phyloP scores from a whole-genome alignment of 2,888 invertebrate species.

The Arenicola marina region DNA sequence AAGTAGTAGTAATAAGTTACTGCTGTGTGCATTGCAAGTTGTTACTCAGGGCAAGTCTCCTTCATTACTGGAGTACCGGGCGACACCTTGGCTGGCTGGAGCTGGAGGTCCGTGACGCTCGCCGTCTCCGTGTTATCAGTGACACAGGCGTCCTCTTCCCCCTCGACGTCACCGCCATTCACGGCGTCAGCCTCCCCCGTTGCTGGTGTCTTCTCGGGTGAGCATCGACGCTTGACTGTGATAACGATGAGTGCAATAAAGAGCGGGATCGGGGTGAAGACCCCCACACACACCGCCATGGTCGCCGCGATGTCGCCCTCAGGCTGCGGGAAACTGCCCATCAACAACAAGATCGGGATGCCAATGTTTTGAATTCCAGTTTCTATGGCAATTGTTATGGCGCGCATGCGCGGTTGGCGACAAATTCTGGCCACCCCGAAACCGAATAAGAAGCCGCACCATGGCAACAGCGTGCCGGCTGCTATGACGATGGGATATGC shows the following conservation, averaged over 20 bases:
- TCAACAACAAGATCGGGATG: conserved; percentile 82
- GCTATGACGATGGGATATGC: conserved; percentile 53
- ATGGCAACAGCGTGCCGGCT: conserved; percentile 47
- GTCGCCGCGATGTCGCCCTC: conserved; percentile 13
- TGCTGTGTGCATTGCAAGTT: too few relatives aligned
- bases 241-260: background rate
- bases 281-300: background rate
- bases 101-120: too few relatives aligned
- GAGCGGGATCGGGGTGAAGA: conserved; percentile 1
- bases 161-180: too few relatives aligned
- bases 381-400: conserved; percentile 81
- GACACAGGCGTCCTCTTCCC: too few relatives aligned
- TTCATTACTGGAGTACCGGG: too few relatives aligned
- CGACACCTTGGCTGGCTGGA: too few relatives aligned
- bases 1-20: too few relatives aligned
- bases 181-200: background rate
- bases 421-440: conserved; percentile 35
- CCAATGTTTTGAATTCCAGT: conserved; percentile 87
- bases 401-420: conserved; percentile 39
- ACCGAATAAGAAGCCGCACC: conserved; percentile 46
- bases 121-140: too few relatives aligned
- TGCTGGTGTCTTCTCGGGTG: background rate
- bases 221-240: background rate
- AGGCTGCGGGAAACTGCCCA: conserved; percentile 70
- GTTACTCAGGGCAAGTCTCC: too few relatives aligned